Evolutionary conservation across 1,140 invertebrate species (phyloP).

Genomic region (Alviniconcha marisindica): DNA sequence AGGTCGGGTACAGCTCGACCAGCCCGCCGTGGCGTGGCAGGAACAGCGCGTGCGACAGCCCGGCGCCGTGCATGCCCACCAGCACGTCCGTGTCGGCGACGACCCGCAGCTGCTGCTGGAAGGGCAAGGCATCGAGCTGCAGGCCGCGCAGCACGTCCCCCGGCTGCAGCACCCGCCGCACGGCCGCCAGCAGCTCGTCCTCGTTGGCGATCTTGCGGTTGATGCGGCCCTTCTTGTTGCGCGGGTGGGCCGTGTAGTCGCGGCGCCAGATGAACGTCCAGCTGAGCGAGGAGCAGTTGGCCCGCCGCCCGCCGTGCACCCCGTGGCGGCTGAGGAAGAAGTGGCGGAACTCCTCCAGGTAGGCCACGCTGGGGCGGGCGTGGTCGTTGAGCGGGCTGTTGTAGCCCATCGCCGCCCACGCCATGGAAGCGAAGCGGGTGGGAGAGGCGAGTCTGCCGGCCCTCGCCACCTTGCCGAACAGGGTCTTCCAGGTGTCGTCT

Average conservation of each 20-base stretch:
- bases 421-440: constrained; percentile 52
- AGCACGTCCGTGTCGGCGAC: constrained; percentile 89
- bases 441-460: constrained; percentile 43
- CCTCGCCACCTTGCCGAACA: constrained; percentile 56
- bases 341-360: constrained; percentile 67
- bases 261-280: constrained; percentile 69
- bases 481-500: constrained; percentile 63
- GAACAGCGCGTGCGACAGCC: constrained; percentile 94
- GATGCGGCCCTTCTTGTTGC: constrained; percentile 64
- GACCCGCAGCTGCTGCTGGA: constrained; percentile 63
- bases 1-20: constrained; percentile 88
- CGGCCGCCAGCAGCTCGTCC: constrained; percentile 52
- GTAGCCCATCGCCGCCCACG: constrained; percentile 70
- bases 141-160: constrained; percentile 50
- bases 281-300: constrained; percentile 60
- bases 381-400: constrained; percentile 66
- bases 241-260: constrained; percentile 68
- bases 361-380: constrained; percentile 48
- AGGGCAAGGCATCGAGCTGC: constrained; percentile 64
- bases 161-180: constrained; percentile 32
- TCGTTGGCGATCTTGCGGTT: constrained; percentile 68
- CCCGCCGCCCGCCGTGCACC: constrained; percentile 7
- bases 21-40: constrained; percentile 95
- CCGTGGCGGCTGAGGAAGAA: constrained; percentile 65
- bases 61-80: constrained; percentile 98